Percentiles rank a stretch among this genome's conserved stretches.
These are phyloP conservation scores for Sycobia sp. DNA, from an alignment of 1,140 invertebrate species.

Conservation along the genomic window DNA sequence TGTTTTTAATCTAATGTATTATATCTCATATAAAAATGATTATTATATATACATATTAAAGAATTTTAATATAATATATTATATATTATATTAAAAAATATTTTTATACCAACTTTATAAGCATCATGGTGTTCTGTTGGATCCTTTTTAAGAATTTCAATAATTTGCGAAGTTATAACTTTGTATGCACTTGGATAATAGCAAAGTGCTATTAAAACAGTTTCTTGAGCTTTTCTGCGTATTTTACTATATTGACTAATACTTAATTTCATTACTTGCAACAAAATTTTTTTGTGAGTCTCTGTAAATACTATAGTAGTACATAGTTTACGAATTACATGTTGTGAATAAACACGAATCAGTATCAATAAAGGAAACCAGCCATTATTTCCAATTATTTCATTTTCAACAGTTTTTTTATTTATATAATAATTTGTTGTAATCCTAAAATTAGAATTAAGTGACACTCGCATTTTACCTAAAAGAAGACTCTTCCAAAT, in stretches of 20 bases:
- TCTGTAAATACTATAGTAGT: conserved; percentile 57
- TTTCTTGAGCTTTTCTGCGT: conserved; percentile 68
- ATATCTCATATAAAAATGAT: background rate
- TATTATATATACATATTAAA: background rate
- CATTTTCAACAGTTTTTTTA: conserved; percentile 69
- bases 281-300: conserved; percentile 67
- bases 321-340: conserved; percentile 65
- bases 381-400: conserved; percentile 66
- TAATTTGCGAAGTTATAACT: conserved; percentile 65
- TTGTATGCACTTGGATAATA: conserved; percentile 68
- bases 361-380: conserved; percentile 71
- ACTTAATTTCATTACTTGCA: conserved; percentile 69
- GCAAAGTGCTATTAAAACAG: conserved; percentile 60
- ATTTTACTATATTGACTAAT: conserved; percentile 75
- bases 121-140: conserved; percentile 70
- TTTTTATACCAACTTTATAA: conserved; percentile 66
- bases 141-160: conserved; percentile 67
- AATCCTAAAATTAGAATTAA: conserved; percentile 17
- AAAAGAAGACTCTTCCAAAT: conserved; percentile 69
- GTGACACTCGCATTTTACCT: conserved; percentile 58
- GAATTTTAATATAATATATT: too few species aligned
- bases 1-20: background rate
- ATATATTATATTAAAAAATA: background rate
- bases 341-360: conserved; percentile 70
- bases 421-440: conserved; percentile 39